Base-by-base conservation (phyloP, 2,797 vertebrate species). In the Merluccius polli region DNA sequence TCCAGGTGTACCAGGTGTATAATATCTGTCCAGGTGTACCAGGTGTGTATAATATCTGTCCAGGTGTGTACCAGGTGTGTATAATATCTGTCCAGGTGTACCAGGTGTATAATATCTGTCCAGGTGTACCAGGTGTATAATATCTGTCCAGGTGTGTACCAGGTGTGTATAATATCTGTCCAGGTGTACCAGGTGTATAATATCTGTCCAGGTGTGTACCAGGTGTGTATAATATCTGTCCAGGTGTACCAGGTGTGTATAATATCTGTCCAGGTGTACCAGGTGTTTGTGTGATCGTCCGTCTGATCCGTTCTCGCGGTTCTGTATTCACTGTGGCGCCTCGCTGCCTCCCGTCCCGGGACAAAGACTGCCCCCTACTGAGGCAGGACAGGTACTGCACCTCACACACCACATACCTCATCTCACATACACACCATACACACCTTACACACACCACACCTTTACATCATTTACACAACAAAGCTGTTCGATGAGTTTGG, bases 281-380 rank as follows among this genome's bases (percentile, higher is more conserved):
- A 85, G 81, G 36, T 98, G 96, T 80, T 83, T 94, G 59, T 88
- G 87, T 31, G 81, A 87, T 65, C 93, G 92, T 10, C 93, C 94
- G 0, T 90, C 94, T 0, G 95, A 97, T 72, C 96, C 95, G 0
- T 93, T 94, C 35, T 91, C 95, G 70, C 88, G 89, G 68, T 98
- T 97, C 92, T 98, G 96, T 86, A 84, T 94, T 81, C 90, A 94
- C 27, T 98, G 97, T 89, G 96, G 96, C 3, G 88, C 91, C 35
- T 79, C 86, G 5, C 70, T 95, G 16, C 93, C 94, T 1, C 83
- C 89, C 0, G 73, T 96, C 79, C 93, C 94, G 3, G 88, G 91
- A 15, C 89, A 21, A 59, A 90, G 81, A 73, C 91, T 91, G 44
- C 91, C 93, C 71, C 89, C 94, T 75, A 91, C 95, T 0, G 94